Conservation (phyloP, 2,888 invertebrate genomes). For the Ophion slaviceki region DNA sequence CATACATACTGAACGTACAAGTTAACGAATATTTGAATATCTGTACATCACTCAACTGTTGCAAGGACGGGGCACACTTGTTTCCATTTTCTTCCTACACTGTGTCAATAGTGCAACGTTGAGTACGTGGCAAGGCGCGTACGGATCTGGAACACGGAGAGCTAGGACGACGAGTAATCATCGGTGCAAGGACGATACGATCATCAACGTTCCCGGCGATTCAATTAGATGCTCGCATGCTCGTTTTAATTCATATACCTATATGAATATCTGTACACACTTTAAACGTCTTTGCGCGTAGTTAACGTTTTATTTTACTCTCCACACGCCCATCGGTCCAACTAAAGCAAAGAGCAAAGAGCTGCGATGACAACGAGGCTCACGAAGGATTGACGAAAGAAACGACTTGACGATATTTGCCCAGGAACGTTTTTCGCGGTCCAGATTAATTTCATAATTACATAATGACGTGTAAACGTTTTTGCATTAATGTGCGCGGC, state of each 20-base stretch:
- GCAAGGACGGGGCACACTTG: constrained; percentile 78
- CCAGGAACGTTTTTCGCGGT: constrained; percentile 56
- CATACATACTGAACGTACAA: neutral
- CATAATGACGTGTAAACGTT: constrained; percentile 56
- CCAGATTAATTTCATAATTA: constrained; percentile 56
- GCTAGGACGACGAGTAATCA: constrained; percentile 64
- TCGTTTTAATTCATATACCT: constrained; percentile 40
- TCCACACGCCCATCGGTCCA: constrained; percentile 48
- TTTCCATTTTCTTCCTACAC: constrained; percentile 76
- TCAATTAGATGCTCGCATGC: constrained; percentile 65
- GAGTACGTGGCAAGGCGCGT: constrained; percentile 40
- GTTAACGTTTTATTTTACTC: constrained; percentile 30
- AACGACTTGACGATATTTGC: constrained; percentile 47
- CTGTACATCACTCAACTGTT: constrained; percentile 14
- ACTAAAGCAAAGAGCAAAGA: neutral
- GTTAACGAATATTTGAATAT: neutral
- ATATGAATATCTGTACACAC: neutral
- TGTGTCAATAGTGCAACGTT: constrained; percentile 25
- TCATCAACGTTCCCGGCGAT: constrained; percentile 72
- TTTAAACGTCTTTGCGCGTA: constrained; percentile 4
- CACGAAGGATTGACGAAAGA: constrained; percentile 32
- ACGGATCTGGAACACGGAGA: constrained; percentile 73
- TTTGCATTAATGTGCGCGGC: constrained; percentile 38
- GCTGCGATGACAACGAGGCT: constrained; percentile 14
- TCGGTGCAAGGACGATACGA: constrained; percentile 79